A percentile compares a stretch with the other conserved stretches of the same genome.
phyloP scores from a whole-genome alignment of 2,888 invertebrate genomes.

The Drosophila pegasa region DNA sequence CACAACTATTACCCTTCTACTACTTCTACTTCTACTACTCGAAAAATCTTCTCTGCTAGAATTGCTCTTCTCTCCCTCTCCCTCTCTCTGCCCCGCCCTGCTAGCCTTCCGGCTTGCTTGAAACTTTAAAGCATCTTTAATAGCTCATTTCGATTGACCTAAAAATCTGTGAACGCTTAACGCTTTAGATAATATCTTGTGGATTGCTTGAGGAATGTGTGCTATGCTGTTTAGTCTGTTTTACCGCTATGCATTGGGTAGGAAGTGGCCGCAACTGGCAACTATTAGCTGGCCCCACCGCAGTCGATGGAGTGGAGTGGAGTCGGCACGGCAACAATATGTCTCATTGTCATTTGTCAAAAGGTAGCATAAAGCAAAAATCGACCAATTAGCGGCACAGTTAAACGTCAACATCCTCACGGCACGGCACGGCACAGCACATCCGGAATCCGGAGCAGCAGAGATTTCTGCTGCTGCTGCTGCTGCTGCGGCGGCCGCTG shows the following conservation, averaged over 20 bases:
- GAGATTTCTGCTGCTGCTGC: constrained; percentile 11
- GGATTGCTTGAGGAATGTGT: constrained; percentile 23
- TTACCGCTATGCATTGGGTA: constrained; percentile 48
- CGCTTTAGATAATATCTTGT: constrained; percentile 9
- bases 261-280: constrained; percentile 42
- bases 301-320: constrained; percentile 30
- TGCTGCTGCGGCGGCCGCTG: neutral
- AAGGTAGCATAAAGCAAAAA: constrained; percentile 59
- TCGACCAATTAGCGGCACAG: constrained; percentile 77
- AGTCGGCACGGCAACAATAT: constrained; percentile 46
- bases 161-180: constrained; percentile 13
- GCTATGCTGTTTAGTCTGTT: constrained; percentile 41
- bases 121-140: neutral
- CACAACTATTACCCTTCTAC: too few relatives aligned
- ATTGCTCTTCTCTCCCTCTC: too few relatives aligned
- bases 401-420: constrained; percentile 81
- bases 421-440: constrained; percentile 64
- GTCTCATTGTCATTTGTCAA: constrained; percentile 74
- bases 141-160: constrained; percentile 23
- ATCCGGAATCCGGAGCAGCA: constrained; percentile 69
- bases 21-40: too few relatives aligned
- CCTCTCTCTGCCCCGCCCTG: neutral
- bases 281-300: constrained; percentile 47
- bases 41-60: too few relatives aligned
- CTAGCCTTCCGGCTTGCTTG: neutral